Evolutionary conservation across 1,140 invertebrate genomes (phyloP), one percentile per base, ranked within the genome.

Genomic region (Penaeus indicus): DNA sequence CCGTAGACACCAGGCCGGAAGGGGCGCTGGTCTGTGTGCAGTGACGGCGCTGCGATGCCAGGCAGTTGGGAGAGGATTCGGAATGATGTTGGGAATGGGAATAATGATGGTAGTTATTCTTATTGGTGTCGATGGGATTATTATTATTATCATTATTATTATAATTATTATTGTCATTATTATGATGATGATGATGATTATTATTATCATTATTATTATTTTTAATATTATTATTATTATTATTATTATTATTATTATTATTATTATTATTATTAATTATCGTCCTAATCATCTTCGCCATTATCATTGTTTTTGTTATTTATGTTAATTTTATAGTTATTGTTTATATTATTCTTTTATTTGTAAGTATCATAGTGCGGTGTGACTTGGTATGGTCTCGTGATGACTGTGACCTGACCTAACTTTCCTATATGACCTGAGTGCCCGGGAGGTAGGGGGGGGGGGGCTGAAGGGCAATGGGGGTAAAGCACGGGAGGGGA

Each of bases 261-360:
- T 80, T 80, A 5, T 80, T 42, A 3, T 80, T 80, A 5, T 80
- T 42, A 80, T 4, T 47, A 32, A 80, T 47, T n/a, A 80, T 80
- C 27, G 7, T 80, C 11, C 2, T 47, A 4, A 80, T 4, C 3
- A 80, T 80, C 27, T n/a, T 13, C 21, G 27, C 7, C n/a, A 80
- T 63, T 80, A 67, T 80, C 11, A 80, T 47, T 47, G 27, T 42
- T 42, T 7, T 80, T 80, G 27, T 63, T 42, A 80, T 80, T 80
- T 22, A n/a, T 80, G 63, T 32, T 47, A n/a, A 4, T 47, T 80
- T 42, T 80, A 80, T 80, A n/a, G 27, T 80, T 42, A 80, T 63
- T 80, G 8, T 80, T 80, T 7, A n/a, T 47, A 80, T 47, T 5
- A 80, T 67, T 42, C 3, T 80, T 80, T 92, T 92, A 92, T 92